Percentiles rank a stretch among this genome's conserved stretches.
Evolutionary conservation across 1,140 invertebrate species (phyloP).

Genomic region (Hylyphantes graminicola): DNA sequence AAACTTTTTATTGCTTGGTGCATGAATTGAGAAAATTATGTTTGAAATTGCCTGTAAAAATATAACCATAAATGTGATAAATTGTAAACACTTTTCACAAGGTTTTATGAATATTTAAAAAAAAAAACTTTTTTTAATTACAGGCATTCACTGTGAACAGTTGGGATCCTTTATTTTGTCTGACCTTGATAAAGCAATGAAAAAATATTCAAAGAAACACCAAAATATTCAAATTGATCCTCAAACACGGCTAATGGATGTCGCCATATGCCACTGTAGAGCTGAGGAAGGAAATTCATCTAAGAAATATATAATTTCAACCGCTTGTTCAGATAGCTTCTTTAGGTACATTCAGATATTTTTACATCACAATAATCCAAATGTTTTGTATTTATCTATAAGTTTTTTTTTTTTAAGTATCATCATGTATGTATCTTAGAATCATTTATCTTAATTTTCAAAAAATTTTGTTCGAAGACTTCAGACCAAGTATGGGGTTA

Average conservation of each 20-base stretch:
- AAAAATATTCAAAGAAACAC: conserved; percentile 68
- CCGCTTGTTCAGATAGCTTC: conserved; percentile 80
- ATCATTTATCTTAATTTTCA: neutral
- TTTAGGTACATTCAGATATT: conserved; percentile 69
- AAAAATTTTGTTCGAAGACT: neutral
- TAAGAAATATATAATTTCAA: conserved; percentile 69
- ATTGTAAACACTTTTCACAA: neutral
- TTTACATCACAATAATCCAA: neutral
- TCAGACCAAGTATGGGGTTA: no score
- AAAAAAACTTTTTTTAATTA: neutral
- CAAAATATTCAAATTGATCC: conserved; percentile 71
- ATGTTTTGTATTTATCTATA: no score
- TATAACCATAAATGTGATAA: no score
- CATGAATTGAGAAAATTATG: no score
- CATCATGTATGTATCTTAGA: neutral
- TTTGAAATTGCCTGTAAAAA: no score
- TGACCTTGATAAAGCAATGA: conserved; percentile 62
- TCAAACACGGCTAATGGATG: conserved; percentile 79
- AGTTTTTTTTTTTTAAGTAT: no score
- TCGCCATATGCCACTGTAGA: conserved; percentile 67
- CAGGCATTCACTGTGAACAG: conserved; percentile 64
- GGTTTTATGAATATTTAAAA: conserved; percentile 2
- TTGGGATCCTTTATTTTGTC: conserved; percentile 54
- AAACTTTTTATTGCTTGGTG: no score
- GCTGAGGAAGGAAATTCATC: conserved; percentile 53